A percentile compares a stretch with the other conserved stretches of the same genome.
phyloP scores from a whole-genome alignment of 2,113 vertebrate genomes.

The Rhabdornis inornatus region DNA sequence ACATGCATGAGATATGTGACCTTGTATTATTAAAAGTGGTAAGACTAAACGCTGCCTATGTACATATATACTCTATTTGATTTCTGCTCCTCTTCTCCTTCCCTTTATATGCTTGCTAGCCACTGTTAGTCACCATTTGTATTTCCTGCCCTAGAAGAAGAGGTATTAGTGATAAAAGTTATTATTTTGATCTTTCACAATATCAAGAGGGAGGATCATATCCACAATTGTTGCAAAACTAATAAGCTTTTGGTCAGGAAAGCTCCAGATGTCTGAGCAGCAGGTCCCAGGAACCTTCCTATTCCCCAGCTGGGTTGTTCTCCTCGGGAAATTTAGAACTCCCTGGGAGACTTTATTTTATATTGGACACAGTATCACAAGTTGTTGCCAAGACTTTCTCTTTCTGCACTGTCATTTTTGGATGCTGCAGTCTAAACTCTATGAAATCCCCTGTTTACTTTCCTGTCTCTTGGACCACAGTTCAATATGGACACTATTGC shows the following conservation, averaged over 20 bases:
- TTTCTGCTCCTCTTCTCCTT: neutral
- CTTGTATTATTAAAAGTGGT: neutral
- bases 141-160: neutral
- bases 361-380: neutral
- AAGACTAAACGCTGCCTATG: rapidly evolving
- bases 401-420: neutral
- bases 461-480: neutral
- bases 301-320: neutral
- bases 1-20: neutral
- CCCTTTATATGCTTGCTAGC: neutral
- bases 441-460: neutral
- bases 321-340: neutral
- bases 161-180: neutral
- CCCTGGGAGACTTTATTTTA: neutral
- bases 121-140: neutral
- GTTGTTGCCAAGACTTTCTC: neutral
- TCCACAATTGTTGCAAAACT: neutral
- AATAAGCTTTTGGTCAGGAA: neutral
- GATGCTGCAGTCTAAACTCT: neutral
- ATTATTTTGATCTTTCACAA: neutral
- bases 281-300: neutral
- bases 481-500: neutral
- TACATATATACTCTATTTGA: neutral
- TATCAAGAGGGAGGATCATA: neutral
- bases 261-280: neutral